phyloP scores from a whole-genome alignment of 2,888 invertebrate species.

The Drosophila mimetica region DNA sequence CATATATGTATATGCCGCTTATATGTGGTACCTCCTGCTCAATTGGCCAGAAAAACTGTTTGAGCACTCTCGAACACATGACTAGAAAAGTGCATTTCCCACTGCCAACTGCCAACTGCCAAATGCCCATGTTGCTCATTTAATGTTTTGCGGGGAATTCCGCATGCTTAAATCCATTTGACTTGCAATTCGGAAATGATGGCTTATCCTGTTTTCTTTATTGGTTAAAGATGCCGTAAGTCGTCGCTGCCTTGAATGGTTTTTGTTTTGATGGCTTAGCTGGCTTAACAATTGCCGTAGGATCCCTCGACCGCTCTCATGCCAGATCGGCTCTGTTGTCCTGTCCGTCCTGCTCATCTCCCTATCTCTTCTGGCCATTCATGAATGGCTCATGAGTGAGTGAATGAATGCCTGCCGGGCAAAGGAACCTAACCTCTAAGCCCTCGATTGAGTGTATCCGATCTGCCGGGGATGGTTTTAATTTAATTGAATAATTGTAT shows the following conservation, averaged over 20 bases:
- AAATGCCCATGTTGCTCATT: conserved; percentile 12
- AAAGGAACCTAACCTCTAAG: conserved; percentile 23
- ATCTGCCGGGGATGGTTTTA: background rate
- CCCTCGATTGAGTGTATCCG: conserved; percentile 28
- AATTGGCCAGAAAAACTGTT: conserved; percentile 76
- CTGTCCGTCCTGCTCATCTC: conserved; percentile 32
- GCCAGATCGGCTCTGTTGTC: conserved; percentile 25
- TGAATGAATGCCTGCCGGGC: conserved; percentile 39
- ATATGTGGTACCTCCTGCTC: conserved; percentile 57
- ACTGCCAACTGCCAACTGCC: background rate
- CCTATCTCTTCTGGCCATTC: conserved; percentile 33
- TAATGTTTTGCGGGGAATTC: conserved; percentile 69
- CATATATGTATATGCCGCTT: too few relatives aligned
- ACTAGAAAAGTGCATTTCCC: conserved; percentile 65
- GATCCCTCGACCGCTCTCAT: conserved; percentile 25
- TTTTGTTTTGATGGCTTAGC: conserved; percentile 70
- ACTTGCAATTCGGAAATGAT: conserved; percentile 81
- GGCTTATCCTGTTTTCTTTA: conserved; percentile 82
- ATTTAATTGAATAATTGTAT: conserved; percentile 24
- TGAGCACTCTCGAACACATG: conserved; percentile 71
- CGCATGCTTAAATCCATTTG: conserved; percentile 79
- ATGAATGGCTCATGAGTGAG: conserved; percentile 31
- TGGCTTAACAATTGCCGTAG: conserved; percentile 59
- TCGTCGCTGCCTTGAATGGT: conserved; percentile 55
- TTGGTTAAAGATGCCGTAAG: conserved; percentile 69